Evolutionary conservation across 2,113 vertebrate genomes (phyloP), one percentile per base, ranked within the genome.

Genomic region (Girardinichthys multiradiatus): DNA sequence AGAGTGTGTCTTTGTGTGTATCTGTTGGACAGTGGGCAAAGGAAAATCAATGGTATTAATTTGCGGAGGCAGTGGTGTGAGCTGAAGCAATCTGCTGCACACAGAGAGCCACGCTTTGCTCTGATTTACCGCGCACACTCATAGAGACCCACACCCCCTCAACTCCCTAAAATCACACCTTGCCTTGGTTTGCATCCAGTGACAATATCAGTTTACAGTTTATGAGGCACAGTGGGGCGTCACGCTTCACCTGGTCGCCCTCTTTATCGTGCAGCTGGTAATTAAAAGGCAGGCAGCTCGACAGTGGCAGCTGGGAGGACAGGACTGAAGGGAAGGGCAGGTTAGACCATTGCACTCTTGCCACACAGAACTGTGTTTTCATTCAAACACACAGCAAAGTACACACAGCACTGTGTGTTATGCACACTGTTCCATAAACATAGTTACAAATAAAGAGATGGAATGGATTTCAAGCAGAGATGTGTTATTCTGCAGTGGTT

Each of bases 41-140:
- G 76, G 74, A 89, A 94, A 93, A 94, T 95, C 93, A 92, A 94
- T 94, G 86, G 87, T 87, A 92, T 92, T 94, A 90, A 94, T 95
- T 94, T 93, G 92, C 71, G 27, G 86, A 92, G 86, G 91, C 91
- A 92, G 80, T 90, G 91, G 87, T 91, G 90, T 93, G 92, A 93
- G 90, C 91, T 92, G 91, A 92, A 86, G 89, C 92, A 94, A 91
- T 94, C 90, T 94, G 87, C 90, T 89, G 81, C 87, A 83, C 89
- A 84, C 89, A 85, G 84, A 63, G 86, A 87, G 83, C 82, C 81
- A 72, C 74, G 48, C 80, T 90, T 81, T 86, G 57, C 84, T 83
- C 74, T 78, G 85, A 85, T 91, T 85, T 90, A 81, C 76, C 64
- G 1, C 76, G 64, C 76, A 78, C 81, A 77, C 77, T 70, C 67